Evolutionary conservation across 92 coral and sea anemone genomes (phyloP).

Genomic region (Porites divaricata): DNA sequence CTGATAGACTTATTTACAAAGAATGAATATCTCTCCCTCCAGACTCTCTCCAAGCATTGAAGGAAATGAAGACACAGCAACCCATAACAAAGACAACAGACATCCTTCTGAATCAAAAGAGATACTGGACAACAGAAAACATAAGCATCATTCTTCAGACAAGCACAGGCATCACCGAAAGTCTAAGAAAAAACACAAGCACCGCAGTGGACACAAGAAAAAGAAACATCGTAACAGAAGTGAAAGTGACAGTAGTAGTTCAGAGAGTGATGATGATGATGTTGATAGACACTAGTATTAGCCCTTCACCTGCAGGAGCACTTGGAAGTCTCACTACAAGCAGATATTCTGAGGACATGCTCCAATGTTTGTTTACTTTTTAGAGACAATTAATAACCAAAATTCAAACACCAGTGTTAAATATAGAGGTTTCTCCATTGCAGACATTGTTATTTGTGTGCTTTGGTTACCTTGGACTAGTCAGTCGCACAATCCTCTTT

Average conservation of each 20-base stretch:
- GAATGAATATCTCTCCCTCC: not conserved
- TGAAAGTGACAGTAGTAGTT: constrained; percentile 26
- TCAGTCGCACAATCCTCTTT: too few species aligned
- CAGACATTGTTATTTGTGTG: too few species aligned
- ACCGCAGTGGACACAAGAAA: constrained; percentile 50
- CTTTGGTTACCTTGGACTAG: too few species aligned
- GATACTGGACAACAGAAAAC: constrained; percentile 21
- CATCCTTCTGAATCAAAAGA: not conserved
- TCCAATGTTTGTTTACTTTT: too few species aligned
- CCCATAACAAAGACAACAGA: not conserved
- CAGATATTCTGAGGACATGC: too few species aligned
- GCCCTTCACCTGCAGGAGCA: too few species aligned
- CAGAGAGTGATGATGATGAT: constrained; percentile 13
- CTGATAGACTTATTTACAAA: too few species aligned
- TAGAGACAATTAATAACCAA: too few species aligned
- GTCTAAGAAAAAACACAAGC: constrained; percentile 81
- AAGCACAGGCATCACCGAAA: constrained; percentile 65
- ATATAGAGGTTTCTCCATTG: too few species aligned
- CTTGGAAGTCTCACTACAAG: too few species aligned
- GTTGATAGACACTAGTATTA: not conserved
- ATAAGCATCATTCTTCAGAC: constrained; percentile 59
- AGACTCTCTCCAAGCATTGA: constrained; percentile 27
- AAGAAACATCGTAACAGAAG: constrained; percentile 21
- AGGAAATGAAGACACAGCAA: not conserved
- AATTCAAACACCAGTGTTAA: too few species aligned